Base-by-base conservation (phyloP, 2,797 vertebrate species). In the Gymnocypris eckloni region DNA sequence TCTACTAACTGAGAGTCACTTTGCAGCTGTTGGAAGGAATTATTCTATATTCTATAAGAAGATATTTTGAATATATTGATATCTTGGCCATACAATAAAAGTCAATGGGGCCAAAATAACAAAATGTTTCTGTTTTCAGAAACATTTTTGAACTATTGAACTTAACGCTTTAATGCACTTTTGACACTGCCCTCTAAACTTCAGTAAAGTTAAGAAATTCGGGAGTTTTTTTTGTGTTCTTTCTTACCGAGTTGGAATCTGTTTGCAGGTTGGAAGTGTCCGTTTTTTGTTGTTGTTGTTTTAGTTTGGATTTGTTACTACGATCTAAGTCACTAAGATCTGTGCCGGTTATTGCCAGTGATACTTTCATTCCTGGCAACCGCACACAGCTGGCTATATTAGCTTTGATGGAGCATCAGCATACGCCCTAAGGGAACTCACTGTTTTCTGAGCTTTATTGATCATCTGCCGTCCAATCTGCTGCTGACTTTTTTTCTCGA, bases 391-490 rank as follows among this genome's bases (percentile, higher is more conserved):
- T 85, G 66, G 75, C 82, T 77, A 39, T 77, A 43, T 84, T 69
- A 71, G 50, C 83, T 69, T 85, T 67, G 82, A 77, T 77, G 61
- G 82, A 18, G 16, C 82, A 84, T 85, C 83, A 71, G 76, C 50
- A 78, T 79, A 48, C 79, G 50, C 64, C 83, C 83, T 43, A n/a
- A 59, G 66, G 66, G 52, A 85, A 79, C 48, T 39, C n/a, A n/a
- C 13, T 71, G 76, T 66, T 79, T 79, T 85, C 39, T 59, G 52
- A 61, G 66, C 76, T 85, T 78, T 85, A 85, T 85, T 85, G 83
- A 85, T 85, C 75, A 85, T 85, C 83, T 85, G 83, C 76, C 8
- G 18, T 59, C 76, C 83, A 85, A 85, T 85, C 83, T 85, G 76
- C 76, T 25, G 12, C 39, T 71, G 48, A 59, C 28, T 33, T 70